phyloP scores from a whole-genome alignment of 2,113 vertebrate genomes.

The Pteronura brasiliensis region DNA sequence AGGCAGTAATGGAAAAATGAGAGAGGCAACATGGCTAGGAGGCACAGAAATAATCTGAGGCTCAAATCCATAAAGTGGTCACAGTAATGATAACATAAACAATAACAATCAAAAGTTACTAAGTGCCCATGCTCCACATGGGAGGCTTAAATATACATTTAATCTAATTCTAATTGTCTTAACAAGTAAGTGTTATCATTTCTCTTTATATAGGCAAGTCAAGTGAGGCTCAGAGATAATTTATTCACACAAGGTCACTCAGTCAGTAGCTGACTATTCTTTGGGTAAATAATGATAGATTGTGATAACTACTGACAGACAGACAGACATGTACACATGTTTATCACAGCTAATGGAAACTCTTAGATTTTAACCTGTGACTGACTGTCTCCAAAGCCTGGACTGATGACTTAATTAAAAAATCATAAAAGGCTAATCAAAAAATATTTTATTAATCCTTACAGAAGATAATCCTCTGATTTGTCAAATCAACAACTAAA shows the following conservation, averaged over 20 bases:
- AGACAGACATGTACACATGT: neutral
- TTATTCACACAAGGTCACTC: neutral
- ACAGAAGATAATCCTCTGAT: slow-evolving; percentile 7
- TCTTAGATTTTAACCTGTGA: neutral
- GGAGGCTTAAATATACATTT: neutral
- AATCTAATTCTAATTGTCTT: neutral
- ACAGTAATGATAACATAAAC: neutral
- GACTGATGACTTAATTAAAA: neutral
- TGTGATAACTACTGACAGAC: neutral
- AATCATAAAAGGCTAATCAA: neutral
- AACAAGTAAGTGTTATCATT: neutral
- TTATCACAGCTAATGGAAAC: neutral
- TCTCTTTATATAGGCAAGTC: neutral
- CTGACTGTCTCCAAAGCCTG: neutral
- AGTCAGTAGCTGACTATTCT: neutral
- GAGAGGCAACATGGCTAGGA: neutral
- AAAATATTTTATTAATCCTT: slow-evolving; percentile 16
- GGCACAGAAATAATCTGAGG: neutral
- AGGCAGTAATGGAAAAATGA: neutral
- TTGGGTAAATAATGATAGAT: neutral
- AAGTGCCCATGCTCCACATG: neutral
- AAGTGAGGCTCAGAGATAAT: neutral
- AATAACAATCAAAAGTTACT: neutral
- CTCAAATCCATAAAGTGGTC: neutral
- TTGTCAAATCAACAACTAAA: slow-evolving; percentile 2